Percentiles rank a stretch among this genome's conserved stretches.
These are phyloP conservation scores for Micropoecilia bifurca DNA, from an alignment of 2,797 vertebrate species.

Conservation along the genomic window DNA sequence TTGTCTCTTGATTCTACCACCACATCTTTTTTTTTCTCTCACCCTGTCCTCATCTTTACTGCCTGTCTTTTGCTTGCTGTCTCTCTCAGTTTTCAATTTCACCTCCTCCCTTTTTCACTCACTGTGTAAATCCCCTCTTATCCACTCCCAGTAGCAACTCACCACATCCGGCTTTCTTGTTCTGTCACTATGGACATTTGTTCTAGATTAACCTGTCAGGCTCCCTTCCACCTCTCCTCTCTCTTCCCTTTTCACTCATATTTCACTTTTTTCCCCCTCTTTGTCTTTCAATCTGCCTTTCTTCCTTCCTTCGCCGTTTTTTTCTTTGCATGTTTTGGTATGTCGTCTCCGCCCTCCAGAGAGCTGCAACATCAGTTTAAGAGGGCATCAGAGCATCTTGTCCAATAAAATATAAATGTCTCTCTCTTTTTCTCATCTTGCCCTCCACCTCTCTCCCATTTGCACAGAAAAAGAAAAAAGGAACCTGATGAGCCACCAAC, in stretches of 20 bases:
- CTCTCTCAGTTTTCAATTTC: slow-evolving; percentile 57
- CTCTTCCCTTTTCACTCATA: slow-evolving; percentile 28
- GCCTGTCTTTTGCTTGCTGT: slow-evolving; percentile 21
- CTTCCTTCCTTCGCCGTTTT: slow-evolving; percentile 4
- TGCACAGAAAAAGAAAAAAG: slow-evolving; percentile 61
- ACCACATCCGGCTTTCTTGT: slow-evolving; percentile 63
- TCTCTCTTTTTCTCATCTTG: slow-evolving; percentile 35
- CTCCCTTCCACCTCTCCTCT: slow-evolving; percentile 28
- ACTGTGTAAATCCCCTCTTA: slow-evolving; percentile 70
- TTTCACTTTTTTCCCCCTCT: slow-evolving; percentile 11
- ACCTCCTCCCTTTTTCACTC: slow-evolving; percentile 38
- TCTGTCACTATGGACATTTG: slow-evolving; percentile 74
- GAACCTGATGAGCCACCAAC: slow-evolving; percentile 58
- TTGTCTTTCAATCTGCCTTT: background rate
- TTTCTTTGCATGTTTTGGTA: slow-evolving; percentile 25
- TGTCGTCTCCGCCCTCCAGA: slow-evolving; percentile 28
- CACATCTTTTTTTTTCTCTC: slow-evolving; percentile 18
- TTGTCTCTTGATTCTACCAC: slow-evolving; percentile 19
- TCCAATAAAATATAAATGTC: slow-evolving; percentile 78
- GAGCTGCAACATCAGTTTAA: slow-evolving; percentile 67
- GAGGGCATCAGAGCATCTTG: slow-evolving; percentile 35
- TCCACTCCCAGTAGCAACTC: slow-evolving; percentile 70
- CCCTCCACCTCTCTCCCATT: slow-evolving; percentile 61
- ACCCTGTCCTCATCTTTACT: slow-evolving; percentile 23
- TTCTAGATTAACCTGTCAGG: slow-evolving; percentile 71